phyloP scores from a whole-genome alignment of 2,888 invertebrate genomes.

The Zygothrica quintamaculata region DNA sequence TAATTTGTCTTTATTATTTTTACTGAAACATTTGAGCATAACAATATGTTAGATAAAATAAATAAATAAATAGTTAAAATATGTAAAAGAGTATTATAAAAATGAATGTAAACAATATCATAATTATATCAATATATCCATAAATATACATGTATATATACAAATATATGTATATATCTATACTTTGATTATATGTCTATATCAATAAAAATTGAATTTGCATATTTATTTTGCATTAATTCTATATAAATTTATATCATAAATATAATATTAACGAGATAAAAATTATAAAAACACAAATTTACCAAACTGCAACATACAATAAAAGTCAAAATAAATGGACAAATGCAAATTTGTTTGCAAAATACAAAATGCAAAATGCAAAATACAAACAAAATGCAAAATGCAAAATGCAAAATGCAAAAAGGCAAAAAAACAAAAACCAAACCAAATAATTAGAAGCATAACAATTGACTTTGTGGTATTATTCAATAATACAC shows the following conservation, averaged over 20 bases:
- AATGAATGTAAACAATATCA: slow-evolving; percentile 30
- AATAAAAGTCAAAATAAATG: slow-evolving; percentile 51
- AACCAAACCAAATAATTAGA: slow-evolving; percentile 55
- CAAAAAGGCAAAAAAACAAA: slow-evolving; percentile 6
- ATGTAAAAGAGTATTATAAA: slow-evolving; percentile 35
- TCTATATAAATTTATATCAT: slow-evolving; percentile 35
- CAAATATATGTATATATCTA: slow-evolving; percentile 18
- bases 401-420: slow-evolving; percentile 38
- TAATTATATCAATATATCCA: slow-evolving; percentile 14
- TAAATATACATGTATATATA: slow-evolving; percentile 3
- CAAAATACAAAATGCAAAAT: slow-evolving; percentile 30
- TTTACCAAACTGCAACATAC: slow-evolving; percentile 54
- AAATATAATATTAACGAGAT: slow-evolving; percentile 37
- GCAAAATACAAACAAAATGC: slow-evolving; percentile 32
- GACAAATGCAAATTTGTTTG: slow-evolving; percentile 32
- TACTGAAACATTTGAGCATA: slow-evolving; percentile 51
- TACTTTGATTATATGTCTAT: slow-evolving; percentile 15
- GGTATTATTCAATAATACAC: slow-evolving; percentile 22
- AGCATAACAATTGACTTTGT: slow-evolving; percentile 66
- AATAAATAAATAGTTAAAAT: slow-evolving; percentile 71
- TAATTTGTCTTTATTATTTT: slow-evolving; percentile 58
- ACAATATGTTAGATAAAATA: slow-evolving; percentile 76
- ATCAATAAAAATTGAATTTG: slow-evolving; percentile 8
- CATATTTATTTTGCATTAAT: slow-evolving; percentile 47
- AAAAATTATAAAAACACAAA: slow-evolving; percentile 59